Conservation (phyloP, 2,797 vertebrate species). For the Arctocebus calabarensis region DNA sequence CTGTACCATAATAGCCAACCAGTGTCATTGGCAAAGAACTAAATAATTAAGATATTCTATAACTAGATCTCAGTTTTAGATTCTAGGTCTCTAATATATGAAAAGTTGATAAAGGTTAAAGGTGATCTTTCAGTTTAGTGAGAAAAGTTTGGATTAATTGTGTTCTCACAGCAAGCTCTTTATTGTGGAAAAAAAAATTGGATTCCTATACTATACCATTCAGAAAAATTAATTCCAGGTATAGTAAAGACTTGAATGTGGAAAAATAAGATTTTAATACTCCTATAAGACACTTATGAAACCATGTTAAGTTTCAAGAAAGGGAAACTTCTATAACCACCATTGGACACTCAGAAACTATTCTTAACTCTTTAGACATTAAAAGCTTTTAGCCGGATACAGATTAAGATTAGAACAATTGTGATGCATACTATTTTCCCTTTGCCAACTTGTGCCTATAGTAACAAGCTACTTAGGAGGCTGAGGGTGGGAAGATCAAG, state of each 20-base stretch:
- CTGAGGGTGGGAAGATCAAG: too few species aligned
- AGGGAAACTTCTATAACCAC: not conserved
- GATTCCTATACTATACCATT: not conserved
- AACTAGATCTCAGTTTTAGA: not conserved
- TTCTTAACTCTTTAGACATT: not conserved
- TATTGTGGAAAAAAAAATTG: constrained; percentile 2
- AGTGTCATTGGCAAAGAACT: not conserved
- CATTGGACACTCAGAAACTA: not conserved
- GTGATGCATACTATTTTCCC: too few species aligned
- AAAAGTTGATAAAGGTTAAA: constrained; percentile 25
- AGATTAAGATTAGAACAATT: too few species aligned
- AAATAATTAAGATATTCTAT: not conserved
- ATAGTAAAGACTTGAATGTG: constrained; percentile 35
- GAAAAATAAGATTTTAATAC: constrained; percentile 50
- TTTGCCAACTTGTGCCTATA: not conserved
- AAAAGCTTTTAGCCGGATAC: not conserved
- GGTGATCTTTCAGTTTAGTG: not conserved
- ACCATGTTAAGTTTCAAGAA: not conserved
- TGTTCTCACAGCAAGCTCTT: constrained; percentile 27
- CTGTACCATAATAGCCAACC: not conserved
- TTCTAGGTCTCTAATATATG: not conserved
- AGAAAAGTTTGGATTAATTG: constrained; percentile 34
- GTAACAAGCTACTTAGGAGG: too few species aligned
- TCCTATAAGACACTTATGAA: not conserved
- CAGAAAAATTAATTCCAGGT: constrained; percentile 39